Evolutionary conservation across 2,113 vertebrate species (phyloP), one percentile per base, ranked within the genome.

Genomic region (Oriolus oriolus): DNA sequence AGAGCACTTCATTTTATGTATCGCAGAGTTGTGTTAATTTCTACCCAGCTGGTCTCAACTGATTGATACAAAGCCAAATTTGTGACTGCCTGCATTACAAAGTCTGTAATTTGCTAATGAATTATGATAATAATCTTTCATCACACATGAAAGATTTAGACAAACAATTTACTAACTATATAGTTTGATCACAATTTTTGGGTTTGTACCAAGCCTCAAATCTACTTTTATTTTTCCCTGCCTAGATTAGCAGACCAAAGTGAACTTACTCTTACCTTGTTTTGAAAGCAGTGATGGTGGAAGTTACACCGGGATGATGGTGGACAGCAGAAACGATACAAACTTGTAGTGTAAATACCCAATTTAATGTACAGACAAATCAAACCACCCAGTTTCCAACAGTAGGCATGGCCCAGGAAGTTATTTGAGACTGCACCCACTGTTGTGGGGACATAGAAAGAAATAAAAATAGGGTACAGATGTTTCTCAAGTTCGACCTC

Each of bases 41-140:
- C 97, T 97, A 98, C 97, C 98, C 98, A 98, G 98, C 97, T 98
- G 97, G 97, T 98, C 96, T 96, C 96, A 97, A 98, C 96, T 97
- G 98, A 98, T 98, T 98, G 98, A 98, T 98, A 98, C 96, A 97
- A 97, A 98, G 97, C 98, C 98, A 98, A 98, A 98, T 98, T 98
- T 98, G 97, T 97, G 97, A 83, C 97, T 98, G 97, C 97, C 96
- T 97, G 96, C 97, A 97, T 98, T 98, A 98, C 97, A 98, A 98
- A 98, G 97, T 98, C 97, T 97, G 96, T 98, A 98, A 98, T 98
- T 98, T 98, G 98, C 97, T 98, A 98, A 98, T 98, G 97, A 98
- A 98, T 98, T 98, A 97, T 95, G 97, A 98, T 98, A 97, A 98
- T 98, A 98, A 98, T 98, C 98, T 98, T 98, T 98, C 97, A 98